Evolutionary conservation across 1,140 invertebrate species (phyloP), one percentile per base, ranked within the genome.

Genomic region (Tetramorium simillimum): DNA sequence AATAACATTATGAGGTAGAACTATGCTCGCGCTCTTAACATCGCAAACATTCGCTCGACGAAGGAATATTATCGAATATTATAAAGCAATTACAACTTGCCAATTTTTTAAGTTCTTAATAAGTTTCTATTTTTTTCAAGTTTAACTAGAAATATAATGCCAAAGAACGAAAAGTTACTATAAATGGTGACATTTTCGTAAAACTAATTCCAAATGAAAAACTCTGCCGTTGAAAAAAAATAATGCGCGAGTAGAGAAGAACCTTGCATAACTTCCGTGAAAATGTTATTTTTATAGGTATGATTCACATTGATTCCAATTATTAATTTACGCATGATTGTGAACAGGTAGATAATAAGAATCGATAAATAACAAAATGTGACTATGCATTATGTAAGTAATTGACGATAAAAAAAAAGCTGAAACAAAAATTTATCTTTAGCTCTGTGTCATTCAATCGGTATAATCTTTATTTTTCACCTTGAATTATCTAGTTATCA

Each of bases 361-460:
- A 24, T 69, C 21, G 43, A 69, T 49, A 67, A 67, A 12, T 43
- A 49, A 69, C 46, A 46, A 43, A 24, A 51, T 16, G 5, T 14
- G 53, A 18, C 0, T 53, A 37, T 53, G 46, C 12, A 70, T 81
- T 81, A 81, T 24, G 6, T 69, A 69, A 69, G 28, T 16, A 9
- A 53, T 10, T 56, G 43, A 69, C 51, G n/a, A 69, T 81, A 53
- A n/a, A 51, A 70, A 16, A 53, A n/a, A 51, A 70, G 21, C 33
- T 14, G 51, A 69, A 40, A 81, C 18, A 70, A 70, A 53, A 65
- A 16, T 24, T 70, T 81, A 81, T 70, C n/a, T 65, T 46, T 65
- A 43, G 24, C 18, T 21, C 6, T 77, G 37, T 46, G 63, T 67
- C 21, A 78, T 65, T 78, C 18, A 18, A 76, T 24, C 16, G 16